A percentile compares a stretch with the other conserved stretches of the same genome.
phyloP scores from a whole-genome alignment of 1,140 invertebrate genomes.

The Saxidomus purpurata region DNA sequence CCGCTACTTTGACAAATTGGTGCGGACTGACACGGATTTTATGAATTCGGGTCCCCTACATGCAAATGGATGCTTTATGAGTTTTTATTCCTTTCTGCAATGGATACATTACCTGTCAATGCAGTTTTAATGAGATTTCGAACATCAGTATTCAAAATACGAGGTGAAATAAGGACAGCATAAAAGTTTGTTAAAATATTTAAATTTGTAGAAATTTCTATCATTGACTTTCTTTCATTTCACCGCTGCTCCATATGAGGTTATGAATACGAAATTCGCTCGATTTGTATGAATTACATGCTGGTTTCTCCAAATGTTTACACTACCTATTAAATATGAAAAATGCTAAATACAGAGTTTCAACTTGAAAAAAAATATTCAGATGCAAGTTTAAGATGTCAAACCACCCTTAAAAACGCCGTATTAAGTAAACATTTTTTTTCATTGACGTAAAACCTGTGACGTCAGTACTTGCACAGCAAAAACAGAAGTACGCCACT shows the following conservation, averaged over 20 bases:
- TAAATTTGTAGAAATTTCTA: constrained; percentile 29
- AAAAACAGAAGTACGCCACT: too few species aligned
- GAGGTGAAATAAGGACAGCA: constrained; percentile 22
- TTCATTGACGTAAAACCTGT: too few species aligned
- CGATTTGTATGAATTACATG: background rate
- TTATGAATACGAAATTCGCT: constrained; percentile 12
- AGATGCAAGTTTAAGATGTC: background rate
- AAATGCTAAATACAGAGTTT: background rate
- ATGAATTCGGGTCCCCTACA: constrained; percentile 23
- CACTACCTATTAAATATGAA: background rate
- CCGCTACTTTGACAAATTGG: constrained; percentile 24
- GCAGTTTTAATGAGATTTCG: constrained; percentile 41
- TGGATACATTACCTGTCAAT: constrained; percentile 16
- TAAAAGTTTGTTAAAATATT: constrained; percentile 33
- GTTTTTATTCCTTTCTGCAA: constrained; percentile 17
- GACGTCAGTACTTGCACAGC: too few species aligned
- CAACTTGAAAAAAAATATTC: background rate
- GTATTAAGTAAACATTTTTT: too few species aligned
- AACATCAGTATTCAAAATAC: constrained; percentile 43
- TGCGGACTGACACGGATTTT: constrained; percentile 8
- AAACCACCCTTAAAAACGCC: too few species aligned
- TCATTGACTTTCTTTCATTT: constrained; percentile 39
- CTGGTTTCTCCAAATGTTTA: constrained; percentile 2
- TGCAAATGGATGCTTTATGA: constrained; percentile 38
- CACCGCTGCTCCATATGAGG: background rate